Evolutionary conservation across 2,797 vertebrate species (phyloP).

Genomic region (Scolopax rusticola): DNA sequence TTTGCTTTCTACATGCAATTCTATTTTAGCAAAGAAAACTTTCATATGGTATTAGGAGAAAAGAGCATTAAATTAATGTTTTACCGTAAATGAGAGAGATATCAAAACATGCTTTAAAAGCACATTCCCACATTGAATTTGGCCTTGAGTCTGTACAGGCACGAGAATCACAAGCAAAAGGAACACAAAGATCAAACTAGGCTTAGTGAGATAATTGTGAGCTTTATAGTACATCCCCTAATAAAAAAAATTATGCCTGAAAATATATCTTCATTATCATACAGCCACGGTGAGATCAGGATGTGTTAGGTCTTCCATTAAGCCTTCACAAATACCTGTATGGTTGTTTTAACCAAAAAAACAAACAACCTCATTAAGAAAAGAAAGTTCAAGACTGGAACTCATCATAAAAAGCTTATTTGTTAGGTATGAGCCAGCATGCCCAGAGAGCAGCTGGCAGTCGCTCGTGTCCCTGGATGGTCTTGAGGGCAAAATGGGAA

Average conservation of each 20-base stretch:
- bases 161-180: neutral
- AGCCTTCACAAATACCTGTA: neutral
- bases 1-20: neutral
- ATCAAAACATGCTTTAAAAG: neutral
- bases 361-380: neutral
- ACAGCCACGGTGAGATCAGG: neutral
- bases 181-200: neutral
- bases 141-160: neutral
- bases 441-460: neutral
- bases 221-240: neutral
- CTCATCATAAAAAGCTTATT: neutral
- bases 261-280: neutral
- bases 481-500: neutral
- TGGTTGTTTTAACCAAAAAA: neutral
- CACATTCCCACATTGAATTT: neutral
- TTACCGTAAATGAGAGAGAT: neutral
- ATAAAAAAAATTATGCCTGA: neutral
- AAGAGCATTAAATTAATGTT: neutral
- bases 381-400: neutral
- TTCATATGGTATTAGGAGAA: neutral
- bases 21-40: neutral
- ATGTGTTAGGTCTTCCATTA: neutral
- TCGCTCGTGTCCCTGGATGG: neutral
- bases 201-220: neutral
- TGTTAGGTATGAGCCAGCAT: neutral